Evolutionary conservation across 2,888 invertebrate genomes (phyloP), one percentile per base, ranked within the genome.

Genomic region (Ashinkailepas kermadecensis): DNA sequence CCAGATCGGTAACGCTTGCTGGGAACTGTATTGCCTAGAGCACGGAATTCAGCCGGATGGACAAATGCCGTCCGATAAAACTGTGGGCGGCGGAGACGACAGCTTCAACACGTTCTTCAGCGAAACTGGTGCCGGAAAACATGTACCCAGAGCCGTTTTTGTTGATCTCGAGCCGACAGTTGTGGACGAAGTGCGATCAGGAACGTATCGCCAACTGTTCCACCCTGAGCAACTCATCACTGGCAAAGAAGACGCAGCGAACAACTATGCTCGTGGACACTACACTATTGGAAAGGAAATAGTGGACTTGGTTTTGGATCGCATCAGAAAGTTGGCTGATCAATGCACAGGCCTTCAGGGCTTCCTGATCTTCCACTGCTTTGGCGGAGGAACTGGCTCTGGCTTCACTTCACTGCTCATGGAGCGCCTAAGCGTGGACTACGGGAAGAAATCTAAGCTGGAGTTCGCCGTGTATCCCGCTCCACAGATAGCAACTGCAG

Each of bases 381-480:
- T 96, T 88, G 96, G 93, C 86, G 95, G 93, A 85, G 96, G 96
- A 86, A 97, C 96, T 87, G 97, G 96, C 82, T 97, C 95, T 39
- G 97, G 97, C 81, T 97, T 97, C 90, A 96, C 97, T 79, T 96
- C 97, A n/a, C 91, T 97, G 84, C 90, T 98, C 85, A 97, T 97
- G 97, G 97, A 97, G 90, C 92, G 96, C 85, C 91, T 98, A 86
- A 95, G 95, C 81, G 96, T 97, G 80, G 97, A 97, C 89, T 97
- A 97, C 88, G 96, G 96, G 86, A 97, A 97, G 91, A 97, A 97
- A 90, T 95, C 95, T 84, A 97, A 96, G 88, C 90, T 97, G 86
- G 96, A 96, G 86, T 97, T 97, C 89, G 95, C 97, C 86, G 95
- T 97, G 89, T 97, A 97, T 89, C 97, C 97, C 82, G 97, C 97